Percentiles rank a stretch among this genome's conserved stretches.
phyloP scores from a whole-genome alignment of 2,888 invertebrate species.

The Dastarcus helophoroides region DNA sequence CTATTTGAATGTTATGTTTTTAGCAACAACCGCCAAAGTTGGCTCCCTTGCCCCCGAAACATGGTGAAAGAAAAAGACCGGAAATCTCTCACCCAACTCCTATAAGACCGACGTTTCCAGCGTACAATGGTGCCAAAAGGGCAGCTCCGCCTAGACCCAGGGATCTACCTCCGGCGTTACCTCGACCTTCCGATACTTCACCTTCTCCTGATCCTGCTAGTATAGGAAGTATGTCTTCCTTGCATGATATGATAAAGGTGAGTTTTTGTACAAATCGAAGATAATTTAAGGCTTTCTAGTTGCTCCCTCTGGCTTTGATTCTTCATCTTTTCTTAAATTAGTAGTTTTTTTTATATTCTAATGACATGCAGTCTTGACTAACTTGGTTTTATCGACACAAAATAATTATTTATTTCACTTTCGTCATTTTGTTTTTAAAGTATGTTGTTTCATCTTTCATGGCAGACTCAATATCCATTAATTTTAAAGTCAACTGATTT shows the following conservation, averaged over 20 bases:
- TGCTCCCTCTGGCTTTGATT: too few species aligned
- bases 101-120: slow-evolving; percentile 38
- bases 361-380: too few species aligned
- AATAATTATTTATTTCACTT: too few species aligned
- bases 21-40: slow-evolving; percentile 39
- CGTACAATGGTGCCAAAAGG: slow-evolving; percentile 39
- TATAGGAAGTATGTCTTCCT: slow-evolving; percentile 65
- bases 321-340: too few species aligned
- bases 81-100: slow-evolving; percentile 38
- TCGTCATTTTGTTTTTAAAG: too few species aligned
- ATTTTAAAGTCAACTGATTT: too few species aligned
- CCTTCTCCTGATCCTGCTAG: slow-evolving; percentile 48
- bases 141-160: slow-evolving; percentile 48
- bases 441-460: too few species aligned
- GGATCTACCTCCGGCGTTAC: slow-evolving; percentile 47
- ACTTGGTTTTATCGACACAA: too few species aligned
- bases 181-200: slow-evolving; percentile 37
- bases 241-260: slow-evolving; percentile 62
- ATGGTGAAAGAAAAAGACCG: slow-evolving; percentile 33
- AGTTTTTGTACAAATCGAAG: slow-evolving; percentile 8
- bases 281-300: too few species aligned
- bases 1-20: slow-evolving; percentile 3
- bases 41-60: slow-evolving; percentile 46
- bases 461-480: too few species aligned
- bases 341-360: too few species aligned